Evolutionary conservation across 2,113 vertebrate species (phyloP), one percentile per base, ranked within the genome.

Genomic region (Nettapus auritus): DNA sequence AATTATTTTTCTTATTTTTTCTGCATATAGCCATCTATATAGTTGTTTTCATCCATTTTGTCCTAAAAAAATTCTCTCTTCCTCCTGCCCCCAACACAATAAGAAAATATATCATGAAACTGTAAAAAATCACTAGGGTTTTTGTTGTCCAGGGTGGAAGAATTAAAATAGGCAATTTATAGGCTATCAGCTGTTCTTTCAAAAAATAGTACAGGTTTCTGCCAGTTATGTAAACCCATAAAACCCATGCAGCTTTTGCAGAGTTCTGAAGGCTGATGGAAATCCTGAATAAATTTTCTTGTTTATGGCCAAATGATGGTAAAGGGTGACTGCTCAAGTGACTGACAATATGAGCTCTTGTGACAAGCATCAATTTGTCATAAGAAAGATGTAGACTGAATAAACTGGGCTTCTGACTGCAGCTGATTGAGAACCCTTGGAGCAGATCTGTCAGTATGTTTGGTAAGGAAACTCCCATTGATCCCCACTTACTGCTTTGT

Each of bases 81-180:
- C n/a, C 31, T 6, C 3, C 62, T 40, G 38, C 28, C 8, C 3
- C 5, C 2, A 6, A 4, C 9, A 6, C 7, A 50, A 22, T 33
- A 63, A 31, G 71, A 77, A 85, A 82, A 8, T 34, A 1, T 33
- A 36, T n/a, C 8, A 64, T 31, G 6, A 67, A 86, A 38, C 4
- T 23, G 29, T 0, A 25, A 9, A 31, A 86, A 82, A 13, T 33
- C 17, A 34, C 4, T 21, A 13, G 8, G 3, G 5, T 3, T 63
- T 57, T 38, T 50, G 19, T 50, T 79, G 67, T 40, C 26, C 31
- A 53, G 40, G 9, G 13, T 53, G 36, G 7, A 55, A 57, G 20
- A 84, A 66, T 76, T 52, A 84, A 78, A 77, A 29, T 4, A 75
- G 17, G n/a, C 11, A 62, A 59, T 2, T 80, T 70, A n/a, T 0